These are phyloP conservation scores for Sturmia bella DNA, from an alignment of 2,888 invertebrate genomes.

Conservation along the genomic window DNA sequence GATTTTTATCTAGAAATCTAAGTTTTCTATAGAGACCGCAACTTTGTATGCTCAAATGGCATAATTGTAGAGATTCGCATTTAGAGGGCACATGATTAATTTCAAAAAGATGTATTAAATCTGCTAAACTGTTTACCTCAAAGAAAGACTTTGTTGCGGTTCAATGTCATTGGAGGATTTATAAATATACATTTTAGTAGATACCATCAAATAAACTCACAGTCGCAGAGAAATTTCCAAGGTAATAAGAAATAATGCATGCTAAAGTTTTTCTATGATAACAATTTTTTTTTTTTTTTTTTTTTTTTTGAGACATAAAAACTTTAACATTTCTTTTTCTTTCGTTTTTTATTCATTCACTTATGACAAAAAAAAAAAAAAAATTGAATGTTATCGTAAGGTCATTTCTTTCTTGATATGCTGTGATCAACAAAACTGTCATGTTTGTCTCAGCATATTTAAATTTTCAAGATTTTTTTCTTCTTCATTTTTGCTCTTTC, in stretches of 20 bases:
- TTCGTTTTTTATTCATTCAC: constrained; percentile 10
- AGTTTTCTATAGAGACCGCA: no score
- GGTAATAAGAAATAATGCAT: constrained; percentile 17
- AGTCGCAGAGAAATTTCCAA: not conserved
- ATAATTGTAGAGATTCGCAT: no score
- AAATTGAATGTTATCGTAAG: constrained; percentile 64
- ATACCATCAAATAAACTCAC: not conserved
- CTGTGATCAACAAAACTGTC: constrained; percentile 49
- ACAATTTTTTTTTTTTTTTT: constrained; percentile 14
- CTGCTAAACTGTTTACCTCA: no score
- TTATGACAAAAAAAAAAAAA: no score
- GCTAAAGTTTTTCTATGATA: constrained; percentile 8
- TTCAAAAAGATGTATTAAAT: no score
- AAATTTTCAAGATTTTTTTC: constrained; percentile 7
- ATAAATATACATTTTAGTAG: no score
- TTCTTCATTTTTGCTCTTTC: constrained; percentile 1
- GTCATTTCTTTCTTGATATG: constrained; percentile 63
- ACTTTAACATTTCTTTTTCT: not conserved
- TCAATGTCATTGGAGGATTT: no score
- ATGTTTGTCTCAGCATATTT: constrained; percentile 37
- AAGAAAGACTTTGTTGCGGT: no score
- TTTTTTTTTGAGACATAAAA: constrained; percentile 6
- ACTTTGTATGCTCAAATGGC: no score
- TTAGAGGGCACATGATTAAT: not conserved
- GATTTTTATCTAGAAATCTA: no score